A percentile compares a stretch with the other conserved stretches of the same genome.
These are phyloP conservation scores for Austrolebias charrua DNA, from an alignment of 2,797 vertebrate genomes.

Conservation along the genomic window DNA sequence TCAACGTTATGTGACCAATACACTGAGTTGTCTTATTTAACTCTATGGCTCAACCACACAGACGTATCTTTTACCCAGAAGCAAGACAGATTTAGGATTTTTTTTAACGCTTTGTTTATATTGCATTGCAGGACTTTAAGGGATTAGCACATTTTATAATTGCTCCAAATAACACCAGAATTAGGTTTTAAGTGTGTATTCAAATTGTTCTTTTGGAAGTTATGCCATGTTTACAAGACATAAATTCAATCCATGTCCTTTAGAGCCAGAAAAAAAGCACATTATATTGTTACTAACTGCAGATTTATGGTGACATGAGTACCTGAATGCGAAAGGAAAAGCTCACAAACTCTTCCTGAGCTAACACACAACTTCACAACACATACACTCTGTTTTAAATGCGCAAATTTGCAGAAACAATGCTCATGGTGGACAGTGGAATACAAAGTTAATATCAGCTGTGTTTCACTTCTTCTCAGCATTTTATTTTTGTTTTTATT, in stretches of 20 bases:
- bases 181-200: slow-evolving; percentile 22
- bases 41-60: slow-evolving; percentile 40
- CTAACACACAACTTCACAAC: neutral
- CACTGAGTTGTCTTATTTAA: no score
- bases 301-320: slow-evolving; percentile 2
- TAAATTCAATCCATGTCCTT: slow-evolving; percentile 1
- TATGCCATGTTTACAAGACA: neutral
- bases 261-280: slow-evolving; percentile 18
- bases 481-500: no score
- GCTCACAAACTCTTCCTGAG: neutral
- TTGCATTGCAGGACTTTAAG: slow-evolving; percentile 13
- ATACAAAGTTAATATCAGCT: neutral
- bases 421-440: neutral
- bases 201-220: neutral
- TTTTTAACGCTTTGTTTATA: slow-evolving; percentile 24
- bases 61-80: slow-evolving; percentile 29
- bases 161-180: slow-evolving; percentile 9
- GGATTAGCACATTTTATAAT: slow-evolving; percentile 22
- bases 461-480: no score
- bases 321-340: slow-evolving; percentile 8
- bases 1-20: no score
- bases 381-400: slow-evolving; percentile 14
- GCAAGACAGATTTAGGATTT: slow-evolving; percentile 26
- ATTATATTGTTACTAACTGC: slow-evolving; percentile 1
- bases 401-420: neutral